phyloP scores from a whole-genome alignment of 2,113 vertebrate genomes.

The Phalacrocorax brasilianus region DNA sequence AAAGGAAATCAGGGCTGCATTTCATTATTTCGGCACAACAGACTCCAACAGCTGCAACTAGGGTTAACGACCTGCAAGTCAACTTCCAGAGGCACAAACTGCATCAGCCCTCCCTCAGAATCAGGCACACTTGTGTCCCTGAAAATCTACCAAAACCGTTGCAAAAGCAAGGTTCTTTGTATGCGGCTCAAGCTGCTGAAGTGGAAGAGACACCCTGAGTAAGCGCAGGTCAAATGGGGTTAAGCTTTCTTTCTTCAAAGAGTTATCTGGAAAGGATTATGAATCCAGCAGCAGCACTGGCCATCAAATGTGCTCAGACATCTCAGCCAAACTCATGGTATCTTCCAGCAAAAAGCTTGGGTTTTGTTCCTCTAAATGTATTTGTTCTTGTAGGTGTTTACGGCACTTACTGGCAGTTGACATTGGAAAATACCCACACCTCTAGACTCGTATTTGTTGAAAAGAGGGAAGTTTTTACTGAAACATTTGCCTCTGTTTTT shows the following conservation, averaged over 20 bases:
- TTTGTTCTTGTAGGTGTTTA: background rate
- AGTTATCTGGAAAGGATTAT: conserved; percentile 44
- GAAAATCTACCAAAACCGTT: background rate
- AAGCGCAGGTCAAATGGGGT: conserved; percentile 9
- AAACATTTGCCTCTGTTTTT: background rate
- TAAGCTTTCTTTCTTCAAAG: conserved; percentile 40
- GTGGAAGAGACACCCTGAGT: background rate
- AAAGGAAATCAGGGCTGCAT: conserved; percentile 19
- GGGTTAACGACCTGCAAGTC: background rate
- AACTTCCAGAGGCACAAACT: background rate
- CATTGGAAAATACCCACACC: background rate
- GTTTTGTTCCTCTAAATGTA: background rate
- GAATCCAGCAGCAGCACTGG: background rate
- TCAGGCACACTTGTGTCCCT: background rate
- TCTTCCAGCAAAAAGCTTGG: background rate
- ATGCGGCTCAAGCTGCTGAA: background rate
- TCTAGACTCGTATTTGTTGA: background rate
- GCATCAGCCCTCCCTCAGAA: background rate
- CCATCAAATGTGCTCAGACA: background rate
- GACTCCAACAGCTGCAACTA: conserved; percentile 8
- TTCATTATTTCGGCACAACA: conserved; percentile 8
- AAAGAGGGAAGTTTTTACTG: background rate
- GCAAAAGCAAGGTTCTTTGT: background rate
- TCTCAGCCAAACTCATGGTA: background rate
- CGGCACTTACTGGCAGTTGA: background rate